These are phyloP conservation scores for Stomorhina lunata DNA, from an alignment of 2,888 invertebrate species.

Conservation along the genomic window DNA sequence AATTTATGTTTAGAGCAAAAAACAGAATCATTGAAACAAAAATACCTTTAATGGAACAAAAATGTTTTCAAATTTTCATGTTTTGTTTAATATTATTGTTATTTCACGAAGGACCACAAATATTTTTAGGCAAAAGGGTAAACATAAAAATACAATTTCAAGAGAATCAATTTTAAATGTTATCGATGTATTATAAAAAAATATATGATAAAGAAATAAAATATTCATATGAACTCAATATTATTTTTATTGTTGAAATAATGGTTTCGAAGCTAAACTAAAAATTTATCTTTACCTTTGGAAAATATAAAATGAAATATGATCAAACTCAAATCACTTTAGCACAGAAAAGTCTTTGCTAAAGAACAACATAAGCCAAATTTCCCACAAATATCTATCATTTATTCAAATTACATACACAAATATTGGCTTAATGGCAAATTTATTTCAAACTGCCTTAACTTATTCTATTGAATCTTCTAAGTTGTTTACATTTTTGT, in stretches of 20 bases:
- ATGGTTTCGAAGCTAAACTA: too few species aligned
- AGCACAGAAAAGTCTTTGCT: too few species aligned
- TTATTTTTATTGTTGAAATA: too few species aligned
- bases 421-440: not conserved
- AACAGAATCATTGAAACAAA: not conserved
- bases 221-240: too few species aligned
- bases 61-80: not conserved
- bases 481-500: not conserved
- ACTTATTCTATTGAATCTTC: not conserved
- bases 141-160: too few species aligned
- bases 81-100: not conserved
- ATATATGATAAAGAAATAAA: too few species aligned
- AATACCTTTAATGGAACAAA: not conserved
- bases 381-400: constrained; percentile 31
- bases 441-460: not conserved
- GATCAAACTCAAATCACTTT: too few species aligned
- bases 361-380: not conserved
- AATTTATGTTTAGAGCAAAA: not conserved
- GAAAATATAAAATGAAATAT: too few species aligned
- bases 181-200: not conserved
- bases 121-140: too few species aligned
- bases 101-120: too few species aligned
- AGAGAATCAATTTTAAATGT: too few species aligned
- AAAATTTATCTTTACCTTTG: too few species aligned
- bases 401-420: constrained; percentile 36